phyloP scores from a whole-genome alignment of 2,888 invertebrate species.

The Ischnus inquisitorius region DNA sequence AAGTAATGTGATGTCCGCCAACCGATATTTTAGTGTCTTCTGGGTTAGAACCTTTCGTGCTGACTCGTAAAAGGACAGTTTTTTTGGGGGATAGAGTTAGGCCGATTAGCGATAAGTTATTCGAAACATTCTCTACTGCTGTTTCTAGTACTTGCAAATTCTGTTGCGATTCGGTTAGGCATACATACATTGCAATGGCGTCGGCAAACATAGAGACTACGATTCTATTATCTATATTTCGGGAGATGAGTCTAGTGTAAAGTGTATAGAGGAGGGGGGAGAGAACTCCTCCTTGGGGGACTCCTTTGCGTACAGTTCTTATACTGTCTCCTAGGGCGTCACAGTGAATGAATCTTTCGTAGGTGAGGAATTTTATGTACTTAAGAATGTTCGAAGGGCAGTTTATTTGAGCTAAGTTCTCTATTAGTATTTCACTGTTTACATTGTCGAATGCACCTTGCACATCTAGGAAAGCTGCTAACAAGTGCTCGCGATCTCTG shows the following conservation, averaged over 20 bases:
- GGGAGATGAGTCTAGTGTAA: conserved; percentile 42
- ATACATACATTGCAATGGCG: conserved; percentile 58
- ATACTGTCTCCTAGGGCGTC: background rate
- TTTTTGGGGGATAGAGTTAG: conserved; percentile 27
- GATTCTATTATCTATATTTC: conserved; percentile 15
- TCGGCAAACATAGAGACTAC: conserved; percentile 59
- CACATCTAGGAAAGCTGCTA: conserved; percentile 67
- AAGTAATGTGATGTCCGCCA: background rate
- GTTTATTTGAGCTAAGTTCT: conserved; percentile 31
- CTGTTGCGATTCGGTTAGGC: background rate
- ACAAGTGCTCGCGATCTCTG: conserved; percentile 19
- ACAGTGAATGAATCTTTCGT: conserved; percentile 35
- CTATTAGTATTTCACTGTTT: conserved; percentile 56
- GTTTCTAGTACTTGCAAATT: conserved; percentile 20
- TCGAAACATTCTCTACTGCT: background rate
- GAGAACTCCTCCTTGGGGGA: conserved; percentile 66
- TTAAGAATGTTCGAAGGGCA: conserved; percentile 41
- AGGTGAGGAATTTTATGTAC: conserved; percentile 37
- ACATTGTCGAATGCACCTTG: conserved; percentile 69
- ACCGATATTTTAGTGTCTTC: conserved; percentile 5
- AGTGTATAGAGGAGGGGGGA: conserved; percentile 58
- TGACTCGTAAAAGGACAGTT: conserved; percentile 6
- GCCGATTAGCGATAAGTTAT: conserved; percentile 8
- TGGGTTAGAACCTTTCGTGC: background rate
- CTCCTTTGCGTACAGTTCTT: conserved; percentile 54